Base-by-base conservation (phyloP, 2,888 invertebrate species). In the Hirtodrosophila duncani region DNA sequence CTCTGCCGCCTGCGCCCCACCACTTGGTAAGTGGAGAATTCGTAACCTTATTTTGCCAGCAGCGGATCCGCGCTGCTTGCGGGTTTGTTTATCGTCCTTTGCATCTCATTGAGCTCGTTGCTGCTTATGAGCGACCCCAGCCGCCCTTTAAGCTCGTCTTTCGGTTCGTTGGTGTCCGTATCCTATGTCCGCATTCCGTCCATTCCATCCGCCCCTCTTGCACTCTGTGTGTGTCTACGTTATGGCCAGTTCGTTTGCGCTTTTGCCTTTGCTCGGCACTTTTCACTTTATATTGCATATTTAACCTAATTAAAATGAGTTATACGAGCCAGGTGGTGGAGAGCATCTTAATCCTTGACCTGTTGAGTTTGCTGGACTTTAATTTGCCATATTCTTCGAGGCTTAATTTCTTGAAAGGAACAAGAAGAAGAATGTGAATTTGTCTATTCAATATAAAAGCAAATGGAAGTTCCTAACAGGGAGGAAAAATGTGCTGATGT, bases 301-400 rank as follows among this genome's bases (percentile, higher is more conserved):
- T 79, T 67, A 79, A 70, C 67, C 79, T 71, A 79, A 72, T 72
- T 79, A 79, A 75, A 61, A 75, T 75, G 71, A 79, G 64, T 79
- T 75, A 67, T 55, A 55, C 42, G 44, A 61, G 42, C 31, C 71
- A 67, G 67, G 61, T 61, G 53, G 41, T 18, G n/a, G 38, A 50
- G 16, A 43, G 55, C 51, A 21, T 45, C 46, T 60, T 52, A 52
- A 61, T 61, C 58, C 51, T 51, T 67, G 67, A 67, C 55, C 55
- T 60, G 33, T 58, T 51, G 49, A 42, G 37, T 52, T 46, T 46
- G 36, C 24, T 17, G 38, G 18, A 41, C 52, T 41, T 27, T 27
- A n/a, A 37, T 43, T 33, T 31, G 31, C 10, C 27, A n/a, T n/a
- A n/a, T 29, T 11, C 14, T 11, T n/a, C n/a, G n/a, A n/a, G n/a